These are phyloP conservation scores for Platanista minor DNA, from an alignment of 2,113 vertebrate species.

Conservation along the genomic window DNA sequence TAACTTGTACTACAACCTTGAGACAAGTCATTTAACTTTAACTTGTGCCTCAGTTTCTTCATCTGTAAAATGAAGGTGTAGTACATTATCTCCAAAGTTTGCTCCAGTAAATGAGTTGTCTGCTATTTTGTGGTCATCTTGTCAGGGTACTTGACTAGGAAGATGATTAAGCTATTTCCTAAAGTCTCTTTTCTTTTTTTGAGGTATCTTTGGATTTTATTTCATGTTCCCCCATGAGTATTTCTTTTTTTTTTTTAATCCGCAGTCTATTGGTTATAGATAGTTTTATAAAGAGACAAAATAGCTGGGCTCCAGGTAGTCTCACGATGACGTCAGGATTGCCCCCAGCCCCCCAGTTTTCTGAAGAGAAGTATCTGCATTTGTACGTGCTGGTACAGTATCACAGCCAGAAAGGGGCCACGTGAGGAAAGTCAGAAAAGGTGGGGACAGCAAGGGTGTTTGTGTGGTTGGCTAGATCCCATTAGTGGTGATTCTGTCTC, in stretches of 20 bases:
- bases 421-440: background rate
- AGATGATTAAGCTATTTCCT: background rate
- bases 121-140: background rate
- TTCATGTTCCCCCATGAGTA: background rate
- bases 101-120: background rate
- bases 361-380: background rate
- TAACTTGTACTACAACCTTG: background rate
- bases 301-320: background rate
- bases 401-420: background rate
- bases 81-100: background rate
- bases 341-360: background rate
- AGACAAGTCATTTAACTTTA: background rate
- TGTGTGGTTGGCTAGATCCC: slow-evolving; percentile 1
- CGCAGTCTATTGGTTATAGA: background rate
- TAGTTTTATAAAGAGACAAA: background rate
- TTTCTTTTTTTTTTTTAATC: background rate
- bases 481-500: background rate
- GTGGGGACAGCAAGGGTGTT: background rate
- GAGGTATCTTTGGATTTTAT: slow-evolving; percentile 2
- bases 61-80: background rate
- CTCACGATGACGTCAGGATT: background rate
- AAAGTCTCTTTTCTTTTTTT: background rate
- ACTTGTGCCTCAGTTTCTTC: background rate
- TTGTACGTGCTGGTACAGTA: background rate
- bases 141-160: background rate